Conservation (phyloP, 2,113 vertebrate genomes). For the Carlito syrichta region DNA sequence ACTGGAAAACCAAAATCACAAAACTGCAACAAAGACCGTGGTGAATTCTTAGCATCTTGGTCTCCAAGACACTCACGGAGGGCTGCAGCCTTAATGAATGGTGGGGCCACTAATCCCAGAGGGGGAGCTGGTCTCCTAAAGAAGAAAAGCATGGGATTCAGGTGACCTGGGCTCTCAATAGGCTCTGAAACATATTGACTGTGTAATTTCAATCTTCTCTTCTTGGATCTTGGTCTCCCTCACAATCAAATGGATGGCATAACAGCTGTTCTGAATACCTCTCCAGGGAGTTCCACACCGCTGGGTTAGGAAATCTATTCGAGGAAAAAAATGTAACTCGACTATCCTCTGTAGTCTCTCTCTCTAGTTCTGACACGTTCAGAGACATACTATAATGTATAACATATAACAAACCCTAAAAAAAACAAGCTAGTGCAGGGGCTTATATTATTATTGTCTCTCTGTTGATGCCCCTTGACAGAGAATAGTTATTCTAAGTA, state of each 20-base stretch:
- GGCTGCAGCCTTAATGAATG: not conserved
- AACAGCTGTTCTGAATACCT: not conserved
- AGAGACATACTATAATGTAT: not conserved
- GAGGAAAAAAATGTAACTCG: not conserved
- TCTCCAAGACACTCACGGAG: not conserved
- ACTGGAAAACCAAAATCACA: conserved; percentile 51
- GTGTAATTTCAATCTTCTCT: not conserved
- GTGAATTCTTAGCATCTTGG: not conserved
- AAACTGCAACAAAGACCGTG: not conserved
- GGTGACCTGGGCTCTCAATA: not conserved
- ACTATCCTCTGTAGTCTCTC: not conserved
- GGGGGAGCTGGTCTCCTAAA: not conserved
- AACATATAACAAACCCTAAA: not conserved
- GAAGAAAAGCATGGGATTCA: not conserved
- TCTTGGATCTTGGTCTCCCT: not conserved
- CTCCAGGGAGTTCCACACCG: not conserved
- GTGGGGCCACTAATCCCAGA: not conserved
- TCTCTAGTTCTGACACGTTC: not conserved
- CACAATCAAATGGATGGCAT: not conserved
- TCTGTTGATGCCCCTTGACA: not conserved
- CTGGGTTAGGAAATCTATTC: not conserved
- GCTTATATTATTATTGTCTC: not conserved
- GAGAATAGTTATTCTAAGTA: not conserved
- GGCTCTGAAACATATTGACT: not conserved
- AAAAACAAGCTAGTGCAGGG: not conserved